phyloP scores from a whole-genome alignment of 2,888 invertebrate genomes.

The Papilio elwesi region DNA sequence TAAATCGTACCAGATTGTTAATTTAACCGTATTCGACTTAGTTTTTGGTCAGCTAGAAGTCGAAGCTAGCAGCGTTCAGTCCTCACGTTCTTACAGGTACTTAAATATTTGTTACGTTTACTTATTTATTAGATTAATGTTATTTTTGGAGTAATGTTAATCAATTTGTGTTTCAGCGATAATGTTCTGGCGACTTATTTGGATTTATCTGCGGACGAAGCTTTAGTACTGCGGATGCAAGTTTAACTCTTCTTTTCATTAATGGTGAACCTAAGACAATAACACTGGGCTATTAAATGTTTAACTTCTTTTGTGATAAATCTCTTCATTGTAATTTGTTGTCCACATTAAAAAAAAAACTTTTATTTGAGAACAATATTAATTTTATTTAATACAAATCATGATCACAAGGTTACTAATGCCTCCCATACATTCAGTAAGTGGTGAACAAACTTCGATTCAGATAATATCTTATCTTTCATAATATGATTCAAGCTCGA shows the following conservation, averaged over 20 bases:
- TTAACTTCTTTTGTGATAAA: background rate
- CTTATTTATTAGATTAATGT: background rate
- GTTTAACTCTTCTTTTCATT: conserved; percentile 50
- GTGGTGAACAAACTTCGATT: conserved; percentile 17
- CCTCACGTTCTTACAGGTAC: conserved; percentile 79
- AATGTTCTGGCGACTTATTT: conserved; percentile 66
- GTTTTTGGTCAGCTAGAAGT: conserved; percentile 81
- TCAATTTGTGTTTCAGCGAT: conserved; percentile 65
- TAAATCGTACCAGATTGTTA: conserved; percentile 75
- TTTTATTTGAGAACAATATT: background rate
- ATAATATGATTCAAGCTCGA: conserved; percentile 19
- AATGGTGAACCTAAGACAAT: background rate
- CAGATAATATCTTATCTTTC: conserved; percentile 32
- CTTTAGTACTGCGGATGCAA: conserved; percentile 76
- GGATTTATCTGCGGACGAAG: conserved; percentile 73
- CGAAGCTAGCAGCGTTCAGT: conserved; percentile 80
- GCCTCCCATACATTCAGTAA: conserved; percentile 23
- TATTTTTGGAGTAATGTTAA: background rate
- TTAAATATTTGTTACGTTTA: background rate
- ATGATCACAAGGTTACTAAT: conserved; percentile 10
- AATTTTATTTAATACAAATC: background rate
- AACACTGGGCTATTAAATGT: background rate
- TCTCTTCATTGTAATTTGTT: background rate
- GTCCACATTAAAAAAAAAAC: background rate
- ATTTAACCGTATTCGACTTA: conserved; percentile 80